Evolutionary conservation across 1,140 invertebrate species (phyloP).

Genomic region (Drosophila biarmipes): DNA sequence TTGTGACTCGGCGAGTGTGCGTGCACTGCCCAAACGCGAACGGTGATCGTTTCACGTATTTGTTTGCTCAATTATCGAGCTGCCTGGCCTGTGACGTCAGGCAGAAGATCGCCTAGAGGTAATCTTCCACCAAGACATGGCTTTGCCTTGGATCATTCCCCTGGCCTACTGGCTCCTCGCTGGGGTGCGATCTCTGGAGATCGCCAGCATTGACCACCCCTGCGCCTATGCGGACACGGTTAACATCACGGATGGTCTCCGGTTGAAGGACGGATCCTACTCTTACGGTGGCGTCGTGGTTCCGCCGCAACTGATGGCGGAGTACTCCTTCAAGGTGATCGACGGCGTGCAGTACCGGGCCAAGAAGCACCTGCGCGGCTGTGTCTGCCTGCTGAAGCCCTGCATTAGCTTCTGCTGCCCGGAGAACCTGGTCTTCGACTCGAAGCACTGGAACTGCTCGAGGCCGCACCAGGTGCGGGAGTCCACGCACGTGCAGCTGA

Average conservation of each 20-base stretch:
- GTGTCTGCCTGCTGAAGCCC: constrained; percentile 69
- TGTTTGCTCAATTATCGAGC: constrained; percentile 67
- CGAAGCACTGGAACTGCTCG: constrained; percentile 48
- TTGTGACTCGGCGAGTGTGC: constrained; percentile 12
- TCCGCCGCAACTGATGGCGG: constrained; percentile 58
- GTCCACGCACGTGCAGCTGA: constrained; percentile 59
- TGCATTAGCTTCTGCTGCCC: constrained; percentile 78
- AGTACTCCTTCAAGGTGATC: constrained; percentile 74
- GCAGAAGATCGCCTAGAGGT: not conserved
- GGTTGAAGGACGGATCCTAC: constrained; percentile 73
- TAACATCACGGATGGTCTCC: constrained; percentile 71
- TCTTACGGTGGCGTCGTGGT: constrained; percentile 66
- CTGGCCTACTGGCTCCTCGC: constrained; percentile 2
- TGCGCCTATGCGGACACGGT: constrained; percentile 69
- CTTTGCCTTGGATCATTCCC: constrained; percentile 4
- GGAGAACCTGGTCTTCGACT: constrained; percentile 44
- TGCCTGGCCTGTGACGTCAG: constrained; percentile 60
- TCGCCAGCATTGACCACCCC: constrained; percentile 40
- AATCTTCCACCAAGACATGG: constrained; percentile 6
- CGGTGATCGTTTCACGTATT: constrained; percentile 50
- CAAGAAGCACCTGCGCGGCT: constrained; percentile 65
- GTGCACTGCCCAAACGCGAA: constrained; percentile 45
- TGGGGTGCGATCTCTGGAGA: constrained; percentile 17
- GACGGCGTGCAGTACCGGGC: constrained; percentile 72
- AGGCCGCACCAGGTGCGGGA: constrained; percentile 11